Conservation (phyloP, 2,888 invertebrate genomes). For the Thera britannica region DNA sequence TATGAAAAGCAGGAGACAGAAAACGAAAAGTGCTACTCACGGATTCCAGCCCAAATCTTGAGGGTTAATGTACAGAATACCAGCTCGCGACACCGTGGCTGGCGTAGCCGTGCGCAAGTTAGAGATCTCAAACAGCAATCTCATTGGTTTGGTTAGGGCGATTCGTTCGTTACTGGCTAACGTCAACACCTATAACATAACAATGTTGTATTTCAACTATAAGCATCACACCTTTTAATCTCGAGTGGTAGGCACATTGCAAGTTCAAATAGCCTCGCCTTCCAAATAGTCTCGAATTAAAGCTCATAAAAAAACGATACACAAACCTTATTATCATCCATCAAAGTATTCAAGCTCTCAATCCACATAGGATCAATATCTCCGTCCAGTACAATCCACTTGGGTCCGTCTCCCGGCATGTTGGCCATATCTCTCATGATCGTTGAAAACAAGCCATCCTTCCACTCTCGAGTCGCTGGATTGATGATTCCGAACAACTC, state of each 20-base stretch:
- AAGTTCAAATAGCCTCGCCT: too few relatives aligned
- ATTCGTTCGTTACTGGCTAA: slow-evolving; percentile 97
- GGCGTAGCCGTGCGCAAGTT: slow-evolving; percentile 96
- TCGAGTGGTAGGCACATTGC: background rate
- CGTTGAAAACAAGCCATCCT: slow-evolving; percentile 94
- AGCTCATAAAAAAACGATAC: background rate
- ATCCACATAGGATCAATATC: slow-evolving; percentile 99
- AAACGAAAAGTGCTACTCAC: slow-evolving; percentile 74
- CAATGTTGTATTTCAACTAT: background rate
- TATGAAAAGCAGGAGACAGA: background rate
- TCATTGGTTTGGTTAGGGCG: slow-evolving; percentile 94
- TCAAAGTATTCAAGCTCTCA: slow-evolving; percentile 97
- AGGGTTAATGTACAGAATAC: slow-evolving; percentile 97
- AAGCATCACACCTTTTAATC: background rate
- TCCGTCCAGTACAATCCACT: slow-evolving; percentile 98
- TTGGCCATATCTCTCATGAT: slow-evolving; percentile 97
- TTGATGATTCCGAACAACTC: slow-evolving; percentile 98
- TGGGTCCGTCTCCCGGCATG: slow-evolving; percentile 92
- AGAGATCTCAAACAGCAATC: slow-evolving; percentile 96
- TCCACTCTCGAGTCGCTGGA: slow-evolving; percentile 97
- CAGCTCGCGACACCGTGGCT: slow-evolving; percentile 97
- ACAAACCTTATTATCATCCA: slow-evolving; percentile 96
- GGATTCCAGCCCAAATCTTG: slow-evolving; percentile 98
- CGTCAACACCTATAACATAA: slow-evolving; percentile 88
- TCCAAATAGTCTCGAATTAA: too few relatives aligned